Percentiles rank a stretch among this genome's conserved stretches.
phyloP scores from a whole-genome alignment of 2,888 invertebrate genomes.

The Cephus runcator region DNA sequence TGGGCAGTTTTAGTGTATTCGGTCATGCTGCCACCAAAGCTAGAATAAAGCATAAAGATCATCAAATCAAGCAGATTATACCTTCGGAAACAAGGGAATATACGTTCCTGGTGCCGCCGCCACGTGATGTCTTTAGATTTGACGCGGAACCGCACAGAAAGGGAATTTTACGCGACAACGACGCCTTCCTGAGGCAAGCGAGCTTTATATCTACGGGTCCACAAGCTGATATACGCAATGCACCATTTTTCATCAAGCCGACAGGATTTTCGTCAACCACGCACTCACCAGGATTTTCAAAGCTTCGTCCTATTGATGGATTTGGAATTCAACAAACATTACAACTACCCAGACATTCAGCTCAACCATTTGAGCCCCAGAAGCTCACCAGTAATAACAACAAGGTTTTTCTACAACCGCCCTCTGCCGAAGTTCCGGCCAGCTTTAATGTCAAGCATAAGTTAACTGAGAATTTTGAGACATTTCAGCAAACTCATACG shows the following conservation, averaged over 20 bases:
- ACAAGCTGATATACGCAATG: background rate
- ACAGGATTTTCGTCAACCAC: constrained; percentile 13
- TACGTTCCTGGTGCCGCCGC: constrained; percentile 56
- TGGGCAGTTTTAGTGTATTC: constrained; percentile 72
- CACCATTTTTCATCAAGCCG: constrained; percentile 14
- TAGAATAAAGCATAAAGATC: constrained; percentile 9
- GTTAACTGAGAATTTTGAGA: constrained; percentile 28
- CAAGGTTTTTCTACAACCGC: constrained; percentile 38
- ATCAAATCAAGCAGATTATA: constrained; percentile 32
- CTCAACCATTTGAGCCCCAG: constrained; percentile 47
- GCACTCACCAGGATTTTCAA: constrained; percentile 21
- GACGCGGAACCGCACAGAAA: constrained; percentile 53
- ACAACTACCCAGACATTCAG: constrained; percentile 35
- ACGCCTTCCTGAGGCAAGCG: constrained; percentile 46
- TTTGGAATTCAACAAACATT: constrained; percentile 29
- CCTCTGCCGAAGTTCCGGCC: constrained; percentile 26
- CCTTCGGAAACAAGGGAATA: constrained; percentile 54
- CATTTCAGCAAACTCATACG: constrained; percentile 22
- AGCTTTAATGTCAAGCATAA: constrained; percentile 25
- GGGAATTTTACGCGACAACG: constrained; percentile 44
- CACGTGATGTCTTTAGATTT: constrained; percentile 53
- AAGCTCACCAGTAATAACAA: constrained; percentile 34
- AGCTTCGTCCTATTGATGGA: constrained; percentile 36
- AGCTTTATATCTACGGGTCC: constrained; percentile 34
- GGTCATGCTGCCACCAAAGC: constrained; percentile 70